These are phyloP conservation scores for Neosilurus mollespiculum DNA, from an alignment of 2,797 vertebrate species.

Conservation along the genomic window DNA sequence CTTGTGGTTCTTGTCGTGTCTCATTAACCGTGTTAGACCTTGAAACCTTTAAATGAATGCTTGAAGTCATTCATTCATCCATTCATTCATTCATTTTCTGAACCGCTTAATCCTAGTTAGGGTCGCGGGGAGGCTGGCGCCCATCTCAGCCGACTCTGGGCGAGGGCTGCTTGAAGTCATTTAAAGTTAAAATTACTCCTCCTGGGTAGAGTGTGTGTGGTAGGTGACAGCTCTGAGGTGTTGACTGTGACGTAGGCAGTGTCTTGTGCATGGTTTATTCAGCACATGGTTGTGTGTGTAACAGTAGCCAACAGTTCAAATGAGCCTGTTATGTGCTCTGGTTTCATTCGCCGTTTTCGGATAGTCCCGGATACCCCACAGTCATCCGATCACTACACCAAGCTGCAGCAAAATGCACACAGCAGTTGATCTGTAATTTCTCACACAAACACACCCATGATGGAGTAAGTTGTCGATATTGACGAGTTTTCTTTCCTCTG, in stretches of 20 bases:
- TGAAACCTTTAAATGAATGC: not conserved
- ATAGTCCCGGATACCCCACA: not conserved
- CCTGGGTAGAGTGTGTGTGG: not conserved
- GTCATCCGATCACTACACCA: conserved; percentile 1
- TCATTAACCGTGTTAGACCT: not conserved
- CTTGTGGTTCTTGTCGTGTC: not conserved
- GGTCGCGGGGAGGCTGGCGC: too few species aligned
- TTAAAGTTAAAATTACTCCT: not conserved
- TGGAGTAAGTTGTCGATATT: too few species aligned
- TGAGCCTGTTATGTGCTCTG: not conserved
- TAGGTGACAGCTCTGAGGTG: not conserved
- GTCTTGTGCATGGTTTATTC: not conserved
- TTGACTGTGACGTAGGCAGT: not conserved
- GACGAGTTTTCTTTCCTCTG: too few species aligned
- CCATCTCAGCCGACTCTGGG: too few species aligned
- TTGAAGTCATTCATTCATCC: too few species aligned
- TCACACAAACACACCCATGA: too few species aligned
- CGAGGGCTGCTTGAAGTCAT: too few species aligned
- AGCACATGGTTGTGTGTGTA: not conserved
- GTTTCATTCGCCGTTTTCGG: not conserved
- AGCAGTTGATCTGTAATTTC: not conserved
- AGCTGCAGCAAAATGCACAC: not conserved
- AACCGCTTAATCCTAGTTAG: too few species aligned
- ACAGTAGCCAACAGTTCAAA: conserved; percentile 6
- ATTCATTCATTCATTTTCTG: too few species aligned